These are phyloP conservation scores for Neotoma lepida DNA, from an alignment of 2,113 vertebrate species.

Conservation along the genomic window DNA sequence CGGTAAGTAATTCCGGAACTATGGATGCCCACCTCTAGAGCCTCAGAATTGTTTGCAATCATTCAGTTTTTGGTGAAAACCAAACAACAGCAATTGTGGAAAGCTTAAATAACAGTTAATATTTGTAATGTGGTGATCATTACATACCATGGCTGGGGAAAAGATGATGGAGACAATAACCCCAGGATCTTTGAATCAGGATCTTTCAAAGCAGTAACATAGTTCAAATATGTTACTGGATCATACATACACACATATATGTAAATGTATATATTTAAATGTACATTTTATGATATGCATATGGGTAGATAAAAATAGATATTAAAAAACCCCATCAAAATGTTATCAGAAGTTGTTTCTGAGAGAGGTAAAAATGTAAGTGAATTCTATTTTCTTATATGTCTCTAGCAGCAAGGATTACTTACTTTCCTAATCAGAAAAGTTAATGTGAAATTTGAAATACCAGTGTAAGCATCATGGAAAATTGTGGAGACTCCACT, in stretches of 20 bases:
- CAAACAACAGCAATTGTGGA: background rate
- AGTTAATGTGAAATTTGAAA: constrained; percentile 5
- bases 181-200: background rate
- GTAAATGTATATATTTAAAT: background rate
- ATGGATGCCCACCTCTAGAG: background rate
- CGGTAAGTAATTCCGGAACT: background rate
- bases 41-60: background rate
- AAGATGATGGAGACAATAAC: background rate
- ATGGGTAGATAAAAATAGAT: background rate
- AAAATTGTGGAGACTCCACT: background rate
- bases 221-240: background rate
- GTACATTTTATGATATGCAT: background rate
- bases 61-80: background rate
- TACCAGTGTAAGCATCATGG: background rate
- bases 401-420: background rate
- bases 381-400: constrained; percentile 29
- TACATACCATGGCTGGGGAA: background rate
- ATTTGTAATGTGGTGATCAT: background rate
- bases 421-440: background rate
- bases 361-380: background rate
- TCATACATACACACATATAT: background rate
- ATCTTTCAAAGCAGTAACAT: background rate
- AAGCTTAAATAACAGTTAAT: background rate
- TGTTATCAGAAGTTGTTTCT: background rate
- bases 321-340: background rate